Evolutionary conservation across 2,797 vertebrate genomes (phyloP).

Genomic region (Alcedo atthis): DNA sequence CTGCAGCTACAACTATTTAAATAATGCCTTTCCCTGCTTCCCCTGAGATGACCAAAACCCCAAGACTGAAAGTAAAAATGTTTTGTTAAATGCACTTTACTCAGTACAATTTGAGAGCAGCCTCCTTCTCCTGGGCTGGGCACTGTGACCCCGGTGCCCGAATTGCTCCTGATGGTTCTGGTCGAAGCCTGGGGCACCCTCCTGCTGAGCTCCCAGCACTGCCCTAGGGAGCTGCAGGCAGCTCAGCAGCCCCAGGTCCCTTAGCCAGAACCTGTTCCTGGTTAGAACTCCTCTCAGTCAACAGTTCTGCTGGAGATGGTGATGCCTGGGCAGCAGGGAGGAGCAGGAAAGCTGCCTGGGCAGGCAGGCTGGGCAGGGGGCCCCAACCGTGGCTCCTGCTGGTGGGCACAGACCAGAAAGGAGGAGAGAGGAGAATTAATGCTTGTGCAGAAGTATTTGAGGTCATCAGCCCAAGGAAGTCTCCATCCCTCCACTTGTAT

Average conservation of each 20-base stretch:
- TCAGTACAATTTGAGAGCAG: not conserved
- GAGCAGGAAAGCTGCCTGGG: not conserved
- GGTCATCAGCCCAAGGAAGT: not conserved
- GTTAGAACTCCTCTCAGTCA: not conserved
- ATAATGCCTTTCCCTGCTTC: slow-evolving; percentile 42
- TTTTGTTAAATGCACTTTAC: not conserved
- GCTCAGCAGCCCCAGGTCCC: not conserved
- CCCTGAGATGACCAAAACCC: slow-evolving; percentile 14
- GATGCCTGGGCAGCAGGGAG: not conserved
- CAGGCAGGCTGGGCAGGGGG: not conserved
- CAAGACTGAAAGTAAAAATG: slow-evolving; percentile 38
- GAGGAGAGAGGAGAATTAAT: not conserved
- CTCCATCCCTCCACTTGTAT: not conserved
- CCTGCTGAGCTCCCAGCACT: rapidly evolving
- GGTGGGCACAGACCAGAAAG: not conserved
- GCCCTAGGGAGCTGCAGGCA: rapidly evolving
- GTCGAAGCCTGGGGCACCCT: not conserved
- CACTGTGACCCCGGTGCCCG: rapidly evolving
- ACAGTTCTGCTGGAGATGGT: not conserved
- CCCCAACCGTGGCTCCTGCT: not conserved
- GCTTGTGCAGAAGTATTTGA: not conserved
- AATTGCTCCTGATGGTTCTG: rapidly evolving
- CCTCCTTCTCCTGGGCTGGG: not conserved
- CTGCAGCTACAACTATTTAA: slow-evolving; percentile 55
- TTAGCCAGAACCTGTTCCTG: not conserved